A percentile compares a stretch with the other conserved stretches of the same genome.
Evolutionary conservation across 2,888 invertebrate species (phyloP).

Genomic region (Aquatica leii): DNA sequence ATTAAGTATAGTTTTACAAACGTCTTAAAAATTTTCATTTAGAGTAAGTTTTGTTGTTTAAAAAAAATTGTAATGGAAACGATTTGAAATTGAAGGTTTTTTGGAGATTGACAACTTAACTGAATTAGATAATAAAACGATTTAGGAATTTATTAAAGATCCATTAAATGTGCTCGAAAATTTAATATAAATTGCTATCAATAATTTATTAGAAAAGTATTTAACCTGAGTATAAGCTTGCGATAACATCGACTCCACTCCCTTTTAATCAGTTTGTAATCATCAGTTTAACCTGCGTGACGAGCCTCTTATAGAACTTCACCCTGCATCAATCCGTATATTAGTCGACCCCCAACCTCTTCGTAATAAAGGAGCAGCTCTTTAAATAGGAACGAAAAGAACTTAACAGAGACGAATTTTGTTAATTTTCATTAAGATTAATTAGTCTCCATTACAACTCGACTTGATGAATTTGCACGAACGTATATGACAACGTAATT

Average conservation of each 20-base stretch:
- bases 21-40: no score
- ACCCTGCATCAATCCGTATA: constrained; percentile 50
- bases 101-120: no score
- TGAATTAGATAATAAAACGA: no score
- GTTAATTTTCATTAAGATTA: not conserved
- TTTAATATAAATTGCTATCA: constrained; percentile 21
- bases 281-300: constrained; percentile 58
- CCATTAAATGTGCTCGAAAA: no score
- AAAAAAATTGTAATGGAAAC: no score
- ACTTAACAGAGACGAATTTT: constrained; percentile 37
- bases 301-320: constrained; percentile 53
- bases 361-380: constrained; percentile 44
- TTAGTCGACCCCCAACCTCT: constrained; percentile 44
- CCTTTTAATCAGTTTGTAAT: constrained; percentile 58
- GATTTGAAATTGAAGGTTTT: no score
- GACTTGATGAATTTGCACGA: no score
- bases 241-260: constrained; percentile 52
- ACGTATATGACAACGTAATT: no score
- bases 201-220: constrained; percentile 33
- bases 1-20: no score
- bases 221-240: constrained; percentile 50
- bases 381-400: constrained; percentile 40
- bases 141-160: no score
- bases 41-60: no score
- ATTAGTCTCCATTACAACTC: not conserved